Percentiles rank a stretch among this genome's conserved stretches.
Conservation (phyloP, 2,888 invertebrate species). For the Trachelus iudaicus region DNA sequence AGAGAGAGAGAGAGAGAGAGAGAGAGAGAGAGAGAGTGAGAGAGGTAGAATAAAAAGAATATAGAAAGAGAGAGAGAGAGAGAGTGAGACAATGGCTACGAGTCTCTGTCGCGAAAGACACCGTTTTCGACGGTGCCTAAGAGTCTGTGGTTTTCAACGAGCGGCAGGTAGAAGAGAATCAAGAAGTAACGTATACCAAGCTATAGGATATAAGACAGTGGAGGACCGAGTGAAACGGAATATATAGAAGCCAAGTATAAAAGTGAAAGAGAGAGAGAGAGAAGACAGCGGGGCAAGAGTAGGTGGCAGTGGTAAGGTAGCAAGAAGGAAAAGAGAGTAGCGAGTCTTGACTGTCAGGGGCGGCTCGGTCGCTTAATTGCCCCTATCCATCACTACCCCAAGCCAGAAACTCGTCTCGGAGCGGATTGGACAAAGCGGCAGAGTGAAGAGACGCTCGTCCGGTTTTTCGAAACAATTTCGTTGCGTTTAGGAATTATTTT, state of each 20-base stretch:
- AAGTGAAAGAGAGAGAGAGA: constrained; percentile 9
- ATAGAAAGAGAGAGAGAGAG: constrained; percentile 6
- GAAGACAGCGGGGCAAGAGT: not conserved
- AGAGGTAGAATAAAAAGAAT: not conserved
- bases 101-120: constrained; percentile 21
- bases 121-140: constrained; percentile 29
- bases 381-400: constrained; percentile 52
- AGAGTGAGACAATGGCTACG: constrained; percentile 10
- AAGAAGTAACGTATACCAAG: not conserved
- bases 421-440: constrained; percentile 17
- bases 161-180: not conserved
- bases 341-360: constrained; percentile 34
- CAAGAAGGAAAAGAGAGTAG: constrained; percentile 31
- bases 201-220: not conserved
- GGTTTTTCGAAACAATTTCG: constrained; percentile 30
- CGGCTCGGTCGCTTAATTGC: constrained; percentile 49
- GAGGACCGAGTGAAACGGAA: too few relatives aligned
- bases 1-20: constrained; percentile 5
- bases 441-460: constrained; percentile 7
- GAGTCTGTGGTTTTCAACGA: constrained; percentile 24
- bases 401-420: constrained; percentile 19
- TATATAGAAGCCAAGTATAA: not conserved
- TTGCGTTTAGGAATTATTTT: constrained; percentile 41
- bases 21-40: not conserved
- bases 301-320: constrained; percentile 4